These are phyloP conservation scores for Quadriops clusia DNA, from an alignment of 2,888 invertebrate species.

Conservation along the genomic window DNA sequence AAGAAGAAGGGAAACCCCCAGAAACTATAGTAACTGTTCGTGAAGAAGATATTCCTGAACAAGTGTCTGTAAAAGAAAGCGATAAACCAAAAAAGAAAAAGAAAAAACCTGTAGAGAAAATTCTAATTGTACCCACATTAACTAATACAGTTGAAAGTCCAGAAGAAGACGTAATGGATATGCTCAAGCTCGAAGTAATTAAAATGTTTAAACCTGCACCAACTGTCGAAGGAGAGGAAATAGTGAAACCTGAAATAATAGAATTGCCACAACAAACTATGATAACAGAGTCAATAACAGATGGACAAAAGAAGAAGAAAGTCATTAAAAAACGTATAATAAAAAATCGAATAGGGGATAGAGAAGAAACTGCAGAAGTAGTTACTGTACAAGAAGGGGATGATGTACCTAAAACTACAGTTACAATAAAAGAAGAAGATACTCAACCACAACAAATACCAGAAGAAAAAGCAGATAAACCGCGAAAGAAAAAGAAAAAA, in stretches of 20 bases:
- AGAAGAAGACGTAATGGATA: constrained; percentile 14
- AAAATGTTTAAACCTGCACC: constrained; percentile 15
- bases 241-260: constrained; percentile 17
- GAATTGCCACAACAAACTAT: constrained; percentile 28
- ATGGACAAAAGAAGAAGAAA: constrained; percentile 19
- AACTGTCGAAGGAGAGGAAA: constrained; percentile 19
- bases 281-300: constrained; percentile 18
- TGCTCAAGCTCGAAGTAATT: constrained; percentile 9
- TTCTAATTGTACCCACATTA: too few species aligned
- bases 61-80: constrained; percentile 18
- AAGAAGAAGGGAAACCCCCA: constrained; percentile 31
- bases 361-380: constrained; percentile 13
- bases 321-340: constrained; percentile 18
- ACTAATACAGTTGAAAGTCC: constrained; percentile 12
- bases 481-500: constrained; percentile 15
- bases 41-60: constrained; percentile 22
- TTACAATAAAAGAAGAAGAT: constrained; percentile 13
- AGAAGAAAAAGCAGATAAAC: constrained; percentile 17
- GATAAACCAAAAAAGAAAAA: constrained; percentile 13
- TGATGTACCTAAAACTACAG: constrained; percentile 16
- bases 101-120: constrained; percentile 21
- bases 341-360: constrained; percentile 14
- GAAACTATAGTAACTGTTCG: constrained; percentile 23
- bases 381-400: constrained; percentile 16
- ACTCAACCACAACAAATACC: constrained; percentile 14